A percentile compares a stretch with the other conserved stretches of the same genome.
phyloP scores from a whole-genome alignment of 2,888 invertebrate species.

The Limnephilus marmoratus region DNA sequence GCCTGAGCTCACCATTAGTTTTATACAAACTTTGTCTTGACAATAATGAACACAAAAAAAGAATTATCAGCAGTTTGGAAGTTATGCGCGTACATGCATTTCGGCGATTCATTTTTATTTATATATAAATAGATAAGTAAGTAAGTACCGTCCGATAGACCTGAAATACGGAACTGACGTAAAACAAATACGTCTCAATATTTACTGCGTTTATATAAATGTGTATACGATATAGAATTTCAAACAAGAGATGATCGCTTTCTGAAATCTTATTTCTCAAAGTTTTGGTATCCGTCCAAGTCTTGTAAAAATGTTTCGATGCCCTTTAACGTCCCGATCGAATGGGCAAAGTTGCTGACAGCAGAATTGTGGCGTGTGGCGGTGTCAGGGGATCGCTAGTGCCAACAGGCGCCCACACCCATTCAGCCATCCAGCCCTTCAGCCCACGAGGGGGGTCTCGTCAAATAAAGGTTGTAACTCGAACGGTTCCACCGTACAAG shows the following conservation, averaged over 20 bases:
- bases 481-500: neutral
- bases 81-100: too few species aligned
- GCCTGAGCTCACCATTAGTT: too few species aligned
- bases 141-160: too few species aligned
- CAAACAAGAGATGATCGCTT: neutral
- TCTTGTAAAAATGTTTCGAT: neutral
- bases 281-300: neutral
- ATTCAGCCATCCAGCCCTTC: neutral
- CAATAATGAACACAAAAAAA: too few species aligned
- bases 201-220: too few species aligned
- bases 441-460: neutral
- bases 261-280: neutral
- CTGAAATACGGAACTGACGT: too few species aligned
- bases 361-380: neutral
- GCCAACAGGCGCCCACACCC: neutral
- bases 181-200: too few species aligned
- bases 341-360: neutral
- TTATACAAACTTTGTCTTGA: too few species aligned
- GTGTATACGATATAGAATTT: neutral
- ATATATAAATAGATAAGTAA: too few species aligned
- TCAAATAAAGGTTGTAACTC: neutral
- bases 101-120: too few species aligned
- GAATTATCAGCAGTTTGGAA: too few species aligned
- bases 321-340: neutral
- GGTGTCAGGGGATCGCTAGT: neutral